Conservation (phyloP, 64 coral and sea anemone species). For the Anthopleura sola region DNA sequence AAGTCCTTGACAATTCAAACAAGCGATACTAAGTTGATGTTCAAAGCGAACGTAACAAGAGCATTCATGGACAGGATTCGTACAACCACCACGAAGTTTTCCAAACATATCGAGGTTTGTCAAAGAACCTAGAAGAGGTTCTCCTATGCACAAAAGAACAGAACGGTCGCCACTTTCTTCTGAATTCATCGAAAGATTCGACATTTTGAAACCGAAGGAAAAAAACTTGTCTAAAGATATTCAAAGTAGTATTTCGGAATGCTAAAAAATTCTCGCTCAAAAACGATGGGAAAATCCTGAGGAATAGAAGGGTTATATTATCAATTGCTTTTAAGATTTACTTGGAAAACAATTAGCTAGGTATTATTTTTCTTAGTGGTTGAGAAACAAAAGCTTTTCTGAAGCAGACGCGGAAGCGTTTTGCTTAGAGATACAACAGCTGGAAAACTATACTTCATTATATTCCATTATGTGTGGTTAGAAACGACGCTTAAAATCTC, state of each 20-base stretch:
- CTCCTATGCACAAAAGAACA: slow-evolving; percentile 57
- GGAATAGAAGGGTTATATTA: background rate
- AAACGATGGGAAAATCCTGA: background rate
- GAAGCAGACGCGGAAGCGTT: background rate
- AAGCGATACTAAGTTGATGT: slow-evolving; percentile 75
- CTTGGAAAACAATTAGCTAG: background rate
- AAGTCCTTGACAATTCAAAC: slow-evolving; percentile 79
- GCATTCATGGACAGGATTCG: slow-evolving; percentile 72
- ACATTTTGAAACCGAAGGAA: background rate
- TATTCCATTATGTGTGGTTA: background rate
- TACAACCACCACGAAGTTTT: slow-evolving; percentile 67
- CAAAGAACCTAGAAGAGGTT: slow-evolving; percentile 54
- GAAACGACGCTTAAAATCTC: background rate
- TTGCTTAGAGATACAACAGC: background rate
- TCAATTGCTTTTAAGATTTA: no score
- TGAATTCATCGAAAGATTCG: background rate
- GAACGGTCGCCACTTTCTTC: slow-evolving; percentile 58
- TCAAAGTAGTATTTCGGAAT: background rate
- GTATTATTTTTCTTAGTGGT: background rate
- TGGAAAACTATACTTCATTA: no score
- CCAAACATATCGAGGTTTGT: slow-evolving; percentile 81
- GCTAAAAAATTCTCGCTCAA: background rate
- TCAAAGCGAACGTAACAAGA: slow-evolving; percentile 81
- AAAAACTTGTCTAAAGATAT: background rate
- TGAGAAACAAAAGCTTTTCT: background rate